A percentile compares a stretch with the other conserved stretches of the same genome.
Evolutionary conservation across 2,888 invertebrate genomes (phyloP).

Genomic region (Chaetogeoica ovagalla): DNA sequence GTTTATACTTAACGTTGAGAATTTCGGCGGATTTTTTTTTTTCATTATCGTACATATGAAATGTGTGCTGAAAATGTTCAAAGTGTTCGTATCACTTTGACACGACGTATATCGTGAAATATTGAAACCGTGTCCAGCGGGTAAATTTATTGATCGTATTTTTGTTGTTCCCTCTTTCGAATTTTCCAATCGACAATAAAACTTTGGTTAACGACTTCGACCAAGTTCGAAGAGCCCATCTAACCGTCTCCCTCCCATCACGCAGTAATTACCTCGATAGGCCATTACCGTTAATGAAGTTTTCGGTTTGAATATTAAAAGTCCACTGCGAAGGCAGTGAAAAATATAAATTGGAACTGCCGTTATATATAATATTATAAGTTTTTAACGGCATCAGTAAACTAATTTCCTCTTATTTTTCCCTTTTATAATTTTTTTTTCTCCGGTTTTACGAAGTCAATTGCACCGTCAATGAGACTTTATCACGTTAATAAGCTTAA

Average conservation of each 20-base stretch:
- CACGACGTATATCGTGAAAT: background rate
- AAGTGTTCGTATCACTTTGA: too few relatives aligned
- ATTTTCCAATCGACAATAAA: slow-evolving; percentile 50
- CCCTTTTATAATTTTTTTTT: slow-evolving; percentile 16
- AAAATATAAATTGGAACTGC: slow-evolving; percentile 43
- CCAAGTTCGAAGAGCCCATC: slow-evolving; percentile 39
- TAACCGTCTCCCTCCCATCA: slow-evolving; percentile 10
- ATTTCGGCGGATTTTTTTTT: too few relatives aligned
- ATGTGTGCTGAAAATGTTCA: too few relatives aligned
- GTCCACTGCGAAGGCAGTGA: slow-evolving; percentile 24
- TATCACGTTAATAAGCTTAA: slow-evolving; percentile 25
- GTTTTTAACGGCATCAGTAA: slow-evolving; percentile 32
- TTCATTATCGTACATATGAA: too few relatives aligned
- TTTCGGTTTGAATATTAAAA: slow-evolving; percentile 52
- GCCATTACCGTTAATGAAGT: slow-evolving; percentile 52
- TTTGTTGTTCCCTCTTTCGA: slow-evolving; percentile 36
- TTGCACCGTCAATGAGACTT: slow-evolving; percentile 21
- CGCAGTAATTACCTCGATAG: slow-evolving; percentile 35
- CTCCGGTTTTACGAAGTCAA: background rate
- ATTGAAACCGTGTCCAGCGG: slow-evolving; percentile 11
- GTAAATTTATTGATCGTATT: slow-evolving; percentile 34
- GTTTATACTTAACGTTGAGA: too few relatives aligned
- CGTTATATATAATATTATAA: background rate
- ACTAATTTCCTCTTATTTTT: background rate
- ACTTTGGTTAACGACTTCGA: slow-evolving; percentile 46